Evolutionary conservation across 2,888 invertebrate species (phyloP).

Genomic region (Scaptomyza reducta): DNA sequence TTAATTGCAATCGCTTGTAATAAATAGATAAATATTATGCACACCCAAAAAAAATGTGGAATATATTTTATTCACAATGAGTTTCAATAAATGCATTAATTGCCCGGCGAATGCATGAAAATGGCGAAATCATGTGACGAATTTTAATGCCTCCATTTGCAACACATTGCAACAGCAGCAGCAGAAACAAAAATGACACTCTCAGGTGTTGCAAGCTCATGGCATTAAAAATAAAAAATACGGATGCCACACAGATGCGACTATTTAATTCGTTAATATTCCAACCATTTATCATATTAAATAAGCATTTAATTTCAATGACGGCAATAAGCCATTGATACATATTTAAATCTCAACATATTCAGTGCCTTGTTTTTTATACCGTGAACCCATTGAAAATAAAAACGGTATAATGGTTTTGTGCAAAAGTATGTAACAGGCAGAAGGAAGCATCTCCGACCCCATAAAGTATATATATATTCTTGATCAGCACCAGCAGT

Average conservation of each 20-base stretch:
- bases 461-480: too few relatives aligned
- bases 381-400: too few relatives aligned
- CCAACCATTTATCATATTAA: constrained; percentile 61
- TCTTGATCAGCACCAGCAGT: too few relatives aligned
- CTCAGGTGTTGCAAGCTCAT: constrained; percentile 39
- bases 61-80: constrained; percentile 16
- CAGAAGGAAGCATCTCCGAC: too few relatives aligned
- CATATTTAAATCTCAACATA: too few relatives aligned
- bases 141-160: constrained; percentile 66
- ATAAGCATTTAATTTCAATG: constrained; percentile 54
- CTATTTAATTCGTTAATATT: constrained; percentile 57
- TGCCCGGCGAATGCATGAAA: constrained; percentile 28
- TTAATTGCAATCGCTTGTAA: constrained; percentile 36
- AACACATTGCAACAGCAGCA: constrained; percentile 12
- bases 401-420: too few relatives aligned
- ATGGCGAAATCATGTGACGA: constrained; percentile 55
- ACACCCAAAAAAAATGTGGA: constrained; percentile 9
- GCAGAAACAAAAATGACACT: background rate
- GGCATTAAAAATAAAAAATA: constrained; percentile 25
- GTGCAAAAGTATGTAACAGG: too few relatives aligned
- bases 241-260: constrained; percentile 22
- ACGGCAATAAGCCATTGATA: constrained; percentile 21
- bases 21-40: constrained; percentile 42
- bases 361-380: too few relatives aligned
- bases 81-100: constrained; percentile 46